phyloP scores from a whole-genome alignment of 2,888 invertebrate species.

The Mayetiola destructor region DNA sequence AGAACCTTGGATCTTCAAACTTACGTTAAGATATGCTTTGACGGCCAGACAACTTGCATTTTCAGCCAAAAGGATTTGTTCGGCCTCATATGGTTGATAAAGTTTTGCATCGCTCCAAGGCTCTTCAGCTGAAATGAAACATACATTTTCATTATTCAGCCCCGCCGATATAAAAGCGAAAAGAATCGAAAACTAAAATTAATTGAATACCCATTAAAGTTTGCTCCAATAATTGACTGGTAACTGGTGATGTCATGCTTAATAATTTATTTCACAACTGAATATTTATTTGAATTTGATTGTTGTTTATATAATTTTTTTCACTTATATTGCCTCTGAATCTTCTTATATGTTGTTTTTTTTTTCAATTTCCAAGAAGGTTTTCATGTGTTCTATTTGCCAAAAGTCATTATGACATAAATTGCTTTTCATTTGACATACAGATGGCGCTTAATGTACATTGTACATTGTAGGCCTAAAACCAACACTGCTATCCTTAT shows the following conservation, averaged over 20 bases:
- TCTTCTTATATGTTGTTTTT: neutral
- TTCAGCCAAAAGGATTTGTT: conserved; percentile 86
- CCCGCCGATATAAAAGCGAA: neutral
- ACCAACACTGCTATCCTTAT: no score
- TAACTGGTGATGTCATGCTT: conserved; percentile 9
- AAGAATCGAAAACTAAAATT: neutral
- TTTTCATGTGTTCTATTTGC: no score
- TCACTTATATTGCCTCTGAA: neutral
- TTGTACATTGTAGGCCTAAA: neutral
- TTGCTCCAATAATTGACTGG: conserved; percentile 12
- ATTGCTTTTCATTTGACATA: no score
- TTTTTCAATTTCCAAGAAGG: no score
- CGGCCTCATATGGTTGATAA: conserved; percentile 81
- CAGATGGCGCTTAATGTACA: neutral
- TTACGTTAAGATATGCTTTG: conserved; percentile 69
- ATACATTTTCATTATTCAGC: neutral
- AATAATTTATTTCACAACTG: no score
- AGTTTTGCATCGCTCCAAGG: conserved; percentile 79
- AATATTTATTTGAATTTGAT: neutral
- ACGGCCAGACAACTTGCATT: conserved; percentile 88
- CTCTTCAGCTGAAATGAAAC: conserved; percentile 51
- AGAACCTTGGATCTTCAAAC: neutral
- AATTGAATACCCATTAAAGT: neutral
- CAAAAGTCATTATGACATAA: no score
- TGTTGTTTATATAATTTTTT: neutral